A percentile compares a stretch with the other conserved stretches of the same genome.
Conservation (phyloP, 2,797 vertebrate species). For the Lepus oiostolus region DNA sequence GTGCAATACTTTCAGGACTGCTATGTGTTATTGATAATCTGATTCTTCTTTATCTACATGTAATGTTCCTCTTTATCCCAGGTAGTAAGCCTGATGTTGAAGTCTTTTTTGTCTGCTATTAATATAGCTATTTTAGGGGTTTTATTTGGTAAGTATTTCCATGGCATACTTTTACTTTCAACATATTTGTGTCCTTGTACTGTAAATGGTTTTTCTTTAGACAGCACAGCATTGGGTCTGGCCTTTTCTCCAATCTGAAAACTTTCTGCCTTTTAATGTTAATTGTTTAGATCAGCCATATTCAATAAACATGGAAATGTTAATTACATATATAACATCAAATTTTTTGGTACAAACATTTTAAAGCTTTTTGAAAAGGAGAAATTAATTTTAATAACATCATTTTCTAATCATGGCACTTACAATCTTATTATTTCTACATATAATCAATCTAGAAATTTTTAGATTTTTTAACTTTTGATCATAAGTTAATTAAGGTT, state of each 20-base stretch:
- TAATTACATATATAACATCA: not conserved
- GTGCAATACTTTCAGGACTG: not conserved
- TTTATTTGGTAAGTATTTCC: not conserved
- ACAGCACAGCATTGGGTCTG: not conserved
- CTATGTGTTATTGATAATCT: not conserved
- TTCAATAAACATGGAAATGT: not conserved
- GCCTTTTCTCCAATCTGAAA: conserved; percentile 1
- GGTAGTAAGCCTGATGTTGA: not conserved
- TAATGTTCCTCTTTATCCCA: not conserved
- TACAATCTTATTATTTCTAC: conserved; percentile 29
- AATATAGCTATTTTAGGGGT: not conserved
- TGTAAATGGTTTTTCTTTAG: not conserved
- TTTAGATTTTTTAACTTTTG: not conserved
- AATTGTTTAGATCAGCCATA: not conserved
- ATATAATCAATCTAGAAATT: not conserved
- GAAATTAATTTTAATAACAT: conserved; percentile 38
- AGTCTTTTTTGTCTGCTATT: not conserved
- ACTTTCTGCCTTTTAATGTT: not conserved
- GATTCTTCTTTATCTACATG: not conserved
- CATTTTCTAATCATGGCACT: not conserved
- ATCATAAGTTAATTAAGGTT: conserved; percentile 27
- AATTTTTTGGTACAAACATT: not conserved
- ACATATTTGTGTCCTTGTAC: not conserved
- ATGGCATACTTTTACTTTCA: not conserved
- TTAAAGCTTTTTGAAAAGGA: not conserved